phyloP scores from a whole-genome alignment of 37 sponge, comb jelly and placozoan genomes.

The Halichondria panicea region DNA sequence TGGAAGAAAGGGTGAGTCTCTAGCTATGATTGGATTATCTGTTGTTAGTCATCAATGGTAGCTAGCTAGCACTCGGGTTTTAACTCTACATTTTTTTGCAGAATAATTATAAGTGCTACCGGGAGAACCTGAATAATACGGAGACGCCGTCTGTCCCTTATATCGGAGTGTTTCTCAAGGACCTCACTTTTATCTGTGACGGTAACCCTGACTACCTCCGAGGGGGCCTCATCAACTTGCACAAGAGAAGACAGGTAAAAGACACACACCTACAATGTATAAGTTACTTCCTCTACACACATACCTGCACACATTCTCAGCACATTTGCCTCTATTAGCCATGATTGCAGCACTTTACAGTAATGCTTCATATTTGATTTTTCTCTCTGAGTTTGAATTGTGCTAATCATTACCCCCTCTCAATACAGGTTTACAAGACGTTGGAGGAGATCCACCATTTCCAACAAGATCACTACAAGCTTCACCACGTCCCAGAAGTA shows the following conservation, averaged over 20 bases:
- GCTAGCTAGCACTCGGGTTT: no score
- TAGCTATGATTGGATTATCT: background rate
- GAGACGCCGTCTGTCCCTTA: conserved; percentile 79
- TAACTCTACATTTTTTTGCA: no score
- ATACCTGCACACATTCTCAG: background rate
- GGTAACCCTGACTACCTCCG: conserved; percentile 90
- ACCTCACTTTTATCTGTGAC: conserved; percentile 82
- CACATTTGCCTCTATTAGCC: background rate
- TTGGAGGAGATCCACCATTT: conserved; percentile 50
- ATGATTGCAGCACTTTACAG: no score
- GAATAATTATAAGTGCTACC: conserved; percentile 77
- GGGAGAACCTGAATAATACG: conserved; percentile 61
- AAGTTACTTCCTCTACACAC: background rate
- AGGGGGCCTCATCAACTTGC: conserved; percentile 90
- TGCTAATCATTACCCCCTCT: background rate
- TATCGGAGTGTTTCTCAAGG: conserved; percentile 83
- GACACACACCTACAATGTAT: background rate
- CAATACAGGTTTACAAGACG: conserved; percentile 51
- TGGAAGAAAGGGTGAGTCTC: conserved; percentile 61
- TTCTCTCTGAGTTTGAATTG: no score
- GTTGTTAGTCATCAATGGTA: background rate
- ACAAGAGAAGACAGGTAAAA: conserved; percentile 84
- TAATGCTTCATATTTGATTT: no score
- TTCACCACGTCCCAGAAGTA: conserved; percentile 31
- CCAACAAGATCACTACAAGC: conserved; percentile 58